Evolutionary conservation across 2,113 vertebrate genomes (phyloP), one percentile per base, ranked within the genome.

Genomic region (Penelope pileata): DNA sequence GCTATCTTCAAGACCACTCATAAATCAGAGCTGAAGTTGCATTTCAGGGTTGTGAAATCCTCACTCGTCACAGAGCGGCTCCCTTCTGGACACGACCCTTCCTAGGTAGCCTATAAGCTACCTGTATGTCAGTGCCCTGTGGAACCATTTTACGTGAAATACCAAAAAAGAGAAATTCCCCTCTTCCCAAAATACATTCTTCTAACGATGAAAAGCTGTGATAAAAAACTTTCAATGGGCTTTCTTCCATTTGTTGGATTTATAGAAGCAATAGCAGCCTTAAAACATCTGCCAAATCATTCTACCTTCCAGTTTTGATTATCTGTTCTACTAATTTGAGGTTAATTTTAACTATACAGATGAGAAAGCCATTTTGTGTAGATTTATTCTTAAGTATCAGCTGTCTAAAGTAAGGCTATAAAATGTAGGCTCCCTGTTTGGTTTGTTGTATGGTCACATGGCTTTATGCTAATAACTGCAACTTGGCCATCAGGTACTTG

Each of bases 401-500:
- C 95, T 96, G 95, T 94, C 95, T 96, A 91, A 95, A 96, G 90
- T 64, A 86, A 93, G 81, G 95, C 86, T 94, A 89, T 97, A 97
- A 97, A 97, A 92, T 26, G 47, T 73, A 95, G 85, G 83, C 68
- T 96, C 90, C 79, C 62, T 89, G 93, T 95, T 96, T 97, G 96
- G 93, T 67, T 91, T 89, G 93, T 72, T 94, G 94, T 79, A 82
- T 34, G 89, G 73, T 80, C 93, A 87, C 75, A 42, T 47, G 88
- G 88, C 90, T 95, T 90, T 86, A 87, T 70, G 88, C 93, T 94
- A 95, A 94, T 96, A 97, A 96, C 84, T 96, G 93, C 93, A 97
- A 97, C 95, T 96, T 96, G 95, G 86, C 90, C 92, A 96, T 94
- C 97, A 97, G 96, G 96, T 97, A 95, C 91, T 94, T 93, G 90